These are phyloP conservation scores for Amblyopsis rosae DNA, from an alignment of 2,113 vertebrate genomes.

Conservation along the genomic window DNA sequence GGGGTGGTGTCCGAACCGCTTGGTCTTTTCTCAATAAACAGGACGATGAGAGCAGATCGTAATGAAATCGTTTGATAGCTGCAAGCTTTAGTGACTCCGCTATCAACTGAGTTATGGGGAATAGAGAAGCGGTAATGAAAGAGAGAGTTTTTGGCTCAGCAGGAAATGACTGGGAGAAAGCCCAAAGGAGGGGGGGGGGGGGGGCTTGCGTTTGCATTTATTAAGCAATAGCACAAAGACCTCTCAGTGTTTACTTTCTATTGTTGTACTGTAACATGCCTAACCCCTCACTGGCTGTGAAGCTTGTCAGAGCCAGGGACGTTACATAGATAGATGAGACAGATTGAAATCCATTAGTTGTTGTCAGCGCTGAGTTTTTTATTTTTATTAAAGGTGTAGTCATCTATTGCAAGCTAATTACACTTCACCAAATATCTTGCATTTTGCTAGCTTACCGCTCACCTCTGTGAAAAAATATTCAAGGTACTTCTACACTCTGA, in stretches of 20 bases:
- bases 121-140: conserved; percentile 71
- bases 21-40: conserved; percentile 61
- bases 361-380: too few relatives aligned
- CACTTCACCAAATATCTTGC: too few relatives aligned
- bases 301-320: conserved; percentile 20
- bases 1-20: conserved; percentile 9
- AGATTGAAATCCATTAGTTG: neutral
- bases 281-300: conserved; percentile 46
- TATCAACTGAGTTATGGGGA: conserved; percentile 59
- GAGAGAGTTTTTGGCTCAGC: conserved; percentile 63
- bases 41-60: conserved; percentile 50
- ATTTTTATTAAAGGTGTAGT: too few relatives aligned
- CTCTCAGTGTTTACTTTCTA: conserved; percentile 66
- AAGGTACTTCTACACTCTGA: too few relatives aligned
- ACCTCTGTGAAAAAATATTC: too few relatives aligned
- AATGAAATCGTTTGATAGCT: conserved; percentile 74
- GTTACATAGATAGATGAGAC: neutral
- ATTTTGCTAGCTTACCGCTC: too few relatives aligned
- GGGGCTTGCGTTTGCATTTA: conserved; percentile 57
- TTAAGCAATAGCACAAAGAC: conserved; percentile 68
- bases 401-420: too few relatives aligned
- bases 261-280: conserved; percentile 50
- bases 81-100: conserved; percentile 63
- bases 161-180: conserved; percentile 76
- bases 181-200: conserved; percentile 28